Base-by-base conservation (phyloP, 2,888 invertebrate genomes). In the Pristionchus mayeri region DNA sequence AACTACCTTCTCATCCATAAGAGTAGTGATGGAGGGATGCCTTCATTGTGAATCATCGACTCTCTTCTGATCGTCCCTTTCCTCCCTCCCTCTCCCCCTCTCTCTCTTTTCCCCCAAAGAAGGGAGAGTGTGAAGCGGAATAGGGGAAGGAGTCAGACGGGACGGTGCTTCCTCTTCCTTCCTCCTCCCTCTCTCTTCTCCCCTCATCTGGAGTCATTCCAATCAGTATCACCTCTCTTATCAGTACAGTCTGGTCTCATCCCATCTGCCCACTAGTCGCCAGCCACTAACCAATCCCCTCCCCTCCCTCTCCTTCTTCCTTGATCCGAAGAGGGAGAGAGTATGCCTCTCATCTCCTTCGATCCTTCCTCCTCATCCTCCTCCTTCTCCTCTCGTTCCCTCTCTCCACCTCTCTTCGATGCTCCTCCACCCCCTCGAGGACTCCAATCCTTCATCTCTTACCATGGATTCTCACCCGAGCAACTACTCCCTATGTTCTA, bases 41-140 rank as follows among this genome's bases (percentile, higher is more conserved):
- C 71, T 71, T 71, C 71, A 71, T 71, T 71, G 71, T 40, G 71
- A 71, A 71, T 71, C 40, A 40, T n/a, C 60, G 13, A 30, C 60
- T 60, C 60, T 60, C 30, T 60, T 60, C 60, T 60, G 30, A 60
- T 60, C 60, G 60, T 30, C 60, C 30, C 71, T 21, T 24, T 67
- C 71, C 40, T 30, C 40, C n/a, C n/a, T n/a, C n/a, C n/a, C n/a
- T n/a, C n/a, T n/a, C n/a, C n/a, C n/a, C n/a, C n/a, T n/a, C 71
- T 71, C 71, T 71, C 71, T 30, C 37, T 30, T 71, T 40, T 71
- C 40, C 40, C 71, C 71, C 44, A 71, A 40, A 71, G 40, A 71
- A n/a, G n/a, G n/a, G 13, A 60, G 60, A 30, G 60, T 27, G 60
- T 9, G 16, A 27, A 71, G 71, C n/a, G n/a, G n/a, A n/a, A n/a